Evolutionary conservation across 1,140 invertebrate species (phyloP), one percentile per base, ranked within the genome.

Genomic region (Euborellia annulipes): DNA sequence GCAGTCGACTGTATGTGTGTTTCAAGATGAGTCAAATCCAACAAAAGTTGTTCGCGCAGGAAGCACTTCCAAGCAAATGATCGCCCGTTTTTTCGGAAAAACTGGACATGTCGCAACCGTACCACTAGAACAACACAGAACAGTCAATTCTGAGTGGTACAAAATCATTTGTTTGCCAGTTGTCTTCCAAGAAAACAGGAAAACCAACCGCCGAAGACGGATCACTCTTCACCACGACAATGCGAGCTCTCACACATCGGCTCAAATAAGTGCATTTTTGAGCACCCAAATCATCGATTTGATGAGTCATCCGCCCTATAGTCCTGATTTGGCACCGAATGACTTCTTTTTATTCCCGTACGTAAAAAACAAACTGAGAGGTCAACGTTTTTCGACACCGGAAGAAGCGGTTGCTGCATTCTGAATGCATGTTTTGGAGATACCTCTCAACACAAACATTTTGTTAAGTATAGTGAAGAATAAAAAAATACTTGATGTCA

Each of bases 11-110:
- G 23, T 27, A 27, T 6, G 14, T 66, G 52, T 57, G 37, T 54
- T 52, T 42, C 45, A 54, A 55, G 50, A 55, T 39, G 50, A 52
- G 47, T 49, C 51, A 41, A 55, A 55, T 46, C 50, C 47, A 44
- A 53, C 51, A 44, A 53, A 54, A 56, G 49, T 53, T 44, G 20
- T 56, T 53, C 46, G 50, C 43, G 50, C 46, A 49, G 41, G 52
- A 50, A 55, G 50, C 45, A 54, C 52, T 50, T 52, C 23, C 4
- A 27, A 27, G 23, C 23, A 27, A 27, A 27, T 51, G 52, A 36
- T 49, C 36, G 36, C 46, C 46, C 40, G 40, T 43, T 50, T 50
- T 41, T 50, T 48, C 42, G 42, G 49, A 14, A 49, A 43, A 36
- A 47, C 19, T 17, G 38, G 38, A 30, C 49, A 50, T 39, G 49